Conservation (phyloP, 2,888 invertebrate genomes). For the Limnephilus lunatus region DNA sequence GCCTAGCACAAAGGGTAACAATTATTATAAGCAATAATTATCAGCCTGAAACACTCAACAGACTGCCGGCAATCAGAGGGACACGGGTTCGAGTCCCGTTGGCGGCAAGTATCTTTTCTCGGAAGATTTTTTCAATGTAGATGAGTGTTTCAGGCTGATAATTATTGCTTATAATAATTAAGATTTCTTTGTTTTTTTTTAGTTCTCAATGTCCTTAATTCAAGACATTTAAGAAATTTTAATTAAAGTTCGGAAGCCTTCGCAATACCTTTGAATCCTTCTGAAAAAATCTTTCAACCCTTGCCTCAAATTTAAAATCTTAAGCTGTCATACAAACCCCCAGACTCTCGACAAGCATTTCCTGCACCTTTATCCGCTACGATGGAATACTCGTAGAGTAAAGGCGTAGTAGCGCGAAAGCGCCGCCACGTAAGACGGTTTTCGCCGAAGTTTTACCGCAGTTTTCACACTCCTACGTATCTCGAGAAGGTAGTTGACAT, state of each 20-base stretch:
- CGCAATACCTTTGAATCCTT: not conserved
- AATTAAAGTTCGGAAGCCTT: too few species aligned
- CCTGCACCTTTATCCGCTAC: not conserved
- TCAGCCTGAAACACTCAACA: too few species aligned
- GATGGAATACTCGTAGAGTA: not conserved
- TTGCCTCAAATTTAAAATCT: not conserved
- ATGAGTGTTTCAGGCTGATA: too few species aligned
- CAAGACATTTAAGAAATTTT: not conserved
- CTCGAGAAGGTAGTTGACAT: constrained; percentile 3
- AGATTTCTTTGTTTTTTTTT: not conserved
- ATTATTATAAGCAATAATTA: too few species aligned
- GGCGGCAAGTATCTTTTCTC: too few species aligned
- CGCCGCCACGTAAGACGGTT: not conserved
- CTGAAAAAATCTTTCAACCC: not conserved
- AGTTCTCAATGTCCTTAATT: not conserved
- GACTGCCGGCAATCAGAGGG: too few species aligned
- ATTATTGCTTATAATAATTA: too few species aligned
- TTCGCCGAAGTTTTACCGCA: not conserved
- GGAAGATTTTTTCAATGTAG: too few species aligned
- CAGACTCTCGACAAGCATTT: not conserved
- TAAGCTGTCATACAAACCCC: not conserved
- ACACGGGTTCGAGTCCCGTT: too few species aligned
- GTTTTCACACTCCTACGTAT: not conserved
- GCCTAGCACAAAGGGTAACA: too few species aligned
- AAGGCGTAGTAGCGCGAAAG: not conserved